Evolutionary conservation across 2,797 vertebrate species (phyloP).

Genomic region (Scolopax bukidnonensis): DNA sequence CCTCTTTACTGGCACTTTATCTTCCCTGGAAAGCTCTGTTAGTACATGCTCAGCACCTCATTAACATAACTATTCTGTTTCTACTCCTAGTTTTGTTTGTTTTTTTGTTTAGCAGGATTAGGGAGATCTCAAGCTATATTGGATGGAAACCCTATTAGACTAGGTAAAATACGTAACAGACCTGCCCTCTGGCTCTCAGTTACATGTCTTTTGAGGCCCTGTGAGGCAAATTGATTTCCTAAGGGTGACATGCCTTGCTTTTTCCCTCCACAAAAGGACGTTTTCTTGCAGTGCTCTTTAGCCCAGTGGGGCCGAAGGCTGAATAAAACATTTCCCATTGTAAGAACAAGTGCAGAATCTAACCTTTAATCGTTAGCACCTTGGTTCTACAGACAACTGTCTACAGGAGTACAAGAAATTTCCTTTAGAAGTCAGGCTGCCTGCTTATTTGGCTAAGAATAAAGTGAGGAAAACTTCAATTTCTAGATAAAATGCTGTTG

Average conservation of each 20-base stretch:
- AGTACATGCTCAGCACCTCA: fast-evolving
- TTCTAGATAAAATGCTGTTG: background rate
- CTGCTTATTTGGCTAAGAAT: background rate
- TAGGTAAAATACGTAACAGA: background rate
- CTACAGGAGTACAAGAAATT: background rate
- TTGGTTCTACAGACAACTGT: background rate
- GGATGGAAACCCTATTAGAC: background rate
- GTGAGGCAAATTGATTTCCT: slow-evolving; percentile 6
- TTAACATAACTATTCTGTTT: background rate
- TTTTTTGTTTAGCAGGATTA: background rate
- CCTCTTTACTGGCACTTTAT: background rate
- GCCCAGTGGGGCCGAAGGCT: background rate
- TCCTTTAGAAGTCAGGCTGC: background rate
- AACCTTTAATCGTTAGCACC: background rate
- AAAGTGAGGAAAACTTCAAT: background rate
- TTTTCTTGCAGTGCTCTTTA: background rate
- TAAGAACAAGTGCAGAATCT: background rate
- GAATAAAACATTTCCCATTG: background rate
- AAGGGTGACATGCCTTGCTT: background rate
- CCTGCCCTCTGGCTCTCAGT: background rate
- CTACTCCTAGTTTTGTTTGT: background rate
- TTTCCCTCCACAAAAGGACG: background rate
- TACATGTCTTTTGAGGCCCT: background rate
- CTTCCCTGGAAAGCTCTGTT: background rate
- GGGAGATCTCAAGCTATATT: background rate